Evolutionary conservation across 2,113 vertebrate species (phyloP).

Genomic region (Anthoscopus minutus): DNA sequence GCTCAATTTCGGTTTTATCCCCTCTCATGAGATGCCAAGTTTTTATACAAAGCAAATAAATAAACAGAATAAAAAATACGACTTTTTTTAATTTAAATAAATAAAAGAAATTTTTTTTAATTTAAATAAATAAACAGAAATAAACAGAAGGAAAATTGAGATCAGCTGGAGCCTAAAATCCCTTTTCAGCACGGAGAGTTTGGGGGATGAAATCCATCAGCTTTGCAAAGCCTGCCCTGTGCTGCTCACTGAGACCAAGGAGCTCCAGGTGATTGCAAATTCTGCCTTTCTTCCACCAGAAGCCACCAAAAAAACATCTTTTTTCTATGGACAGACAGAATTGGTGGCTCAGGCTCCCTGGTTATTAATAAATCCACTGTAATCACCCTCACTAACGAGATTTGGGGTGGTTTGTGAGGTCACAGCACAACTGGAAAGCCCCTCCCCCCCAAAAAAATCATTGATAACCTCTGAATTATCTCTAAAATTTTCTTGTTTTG

Average conservation of each 20-base stretch:
- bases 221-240: not conserved
- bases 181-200: not conserved
- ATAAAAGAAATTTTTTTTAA: too few relatives aligned
- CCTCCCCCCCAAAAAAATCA: not conserved
- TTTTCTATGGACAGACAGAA: not conserved
- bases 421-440: not conserved
- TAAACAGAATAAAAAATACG: too few relatives aligned
- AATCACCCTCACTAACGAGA: not conserved
- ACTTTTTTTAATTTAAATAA: too few relatives aligned
- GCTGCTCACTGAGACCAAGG: constrained; percentile 19
- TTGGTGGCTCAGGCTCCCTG: not conserved
- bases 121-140: too few relatives aligned
- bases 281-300: not conserved
- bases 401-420: not conserved
- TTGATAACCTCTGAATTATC: not conserved
- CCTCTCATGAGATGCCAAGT: not conserved
- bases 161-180: not conserved
- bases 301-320: not conserved
- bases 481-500: not conserved
- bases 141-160: not conserved
- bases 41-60: not conserved
- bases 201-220: not conserved
- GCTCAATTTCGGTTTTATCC: not conserved
- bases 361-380: not conserved
- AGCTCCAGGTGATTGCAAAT: constrained; percentile 4